Percentiles rank a stretch among this genome's conserved stretches.
These are phyloP conservation scores for Siniperca chuatsi DNA, from an alignment of 2,113 vertebrate species.

Conservation along the genomic window DNA sequence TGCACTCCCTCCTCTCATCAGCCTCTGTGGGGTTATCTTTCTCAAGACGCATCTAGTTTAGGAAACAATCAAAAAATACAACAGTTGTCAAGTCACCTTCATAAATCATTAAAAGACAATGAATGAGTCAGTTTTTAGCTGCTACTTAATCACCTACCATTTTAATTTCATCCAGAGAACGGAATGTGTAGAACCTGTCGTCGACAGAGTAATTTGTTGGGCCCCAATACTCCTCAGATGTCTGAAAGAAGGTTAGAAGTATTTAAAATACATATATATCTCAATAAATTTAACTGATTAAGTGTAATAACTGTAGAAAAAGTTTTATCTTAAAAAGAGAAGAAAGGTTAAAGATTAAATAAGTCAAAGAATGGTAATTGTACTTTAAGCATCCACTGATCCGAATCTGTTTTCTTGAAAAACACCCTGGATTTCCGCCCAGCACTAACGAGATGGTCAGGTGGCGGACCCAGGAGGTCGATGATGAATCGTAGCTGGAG, in stretches of 20 bases:
- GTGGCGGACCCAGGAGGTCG: background rate
- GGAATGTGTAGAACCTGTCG: background rate
- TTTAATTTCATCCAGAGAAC: background rate
- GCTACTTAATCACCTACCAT: background rate
- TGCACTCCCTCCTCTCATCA: background rate
- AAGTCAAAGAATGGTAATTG: background rate
- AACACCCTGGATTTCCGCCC: background rate
- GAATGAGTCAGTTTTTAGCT: background rate
- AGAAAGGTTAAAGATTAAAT: background rate
- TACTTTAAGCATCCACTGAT: conserved; percentile 2
- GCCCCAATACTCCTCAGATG: background rate
- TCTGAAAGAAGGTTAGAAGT: background rate
- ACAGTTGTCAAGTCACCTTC: background rate
- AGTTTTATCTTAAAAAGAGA: background rate
- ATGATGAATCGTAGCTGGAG: background rate
- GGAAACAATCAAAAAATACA: background rate
- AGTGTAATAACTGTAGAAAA: background rate
- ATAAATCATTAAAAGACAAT: background rate
- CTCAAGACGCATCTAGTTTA: background rate
- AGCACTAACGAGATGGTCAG: background rate
- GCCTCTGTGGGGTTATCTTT: background rate
- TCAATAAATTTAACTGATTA: background rate
- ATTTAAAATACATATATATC: background rate
- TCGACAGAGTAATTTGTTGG: background rate
- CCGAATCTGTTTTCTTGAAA: background rate